phyloP scores from a whole-genome alignment of 2,113 vertebrate genomes.

The Talpa occidentalis region DNA sequence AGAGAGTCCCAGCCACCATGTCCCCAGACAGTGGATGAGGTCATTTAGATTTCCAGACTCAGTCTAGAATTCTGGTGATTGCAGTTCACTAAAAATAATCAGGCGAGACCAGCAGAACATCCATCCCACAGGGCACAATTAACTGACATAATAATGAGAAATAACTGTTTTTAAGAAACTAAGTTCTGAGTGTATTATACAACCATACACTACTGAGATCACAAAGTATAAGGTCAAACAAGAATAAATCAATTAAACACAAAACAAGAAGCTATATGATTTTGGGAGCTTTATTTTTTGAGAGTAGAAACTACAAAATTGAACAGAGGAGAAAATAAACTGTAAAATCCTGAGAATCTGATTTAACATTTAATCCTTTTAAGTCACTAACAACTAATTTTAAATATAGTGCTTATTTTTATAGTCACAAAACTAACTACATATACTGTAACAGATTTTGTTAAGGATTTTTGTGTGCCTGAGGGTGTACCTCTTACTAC shows the following conservation, averaged over 20 bases:
- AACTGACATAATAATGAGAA: not conserved
- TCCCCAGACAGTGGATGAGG: not conserved
- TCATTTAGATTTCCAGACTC: not conserved
- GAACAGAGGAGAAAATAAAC: slow-evolving; percentile 51
- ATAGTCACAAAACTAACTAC: slow-evolving; percentile 45
- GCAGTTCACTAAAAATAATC: not conserved
- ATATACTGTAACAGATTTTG: slow-evolving; percentile 5
- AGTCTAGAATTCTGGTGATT: not conserved
- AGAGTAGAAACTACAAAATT: slow-evolving; percentile 76
- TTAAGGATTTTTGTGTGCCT: not conserved
- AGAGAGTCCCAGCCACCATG: not conserved
- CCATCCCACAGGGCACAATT: not conserved
- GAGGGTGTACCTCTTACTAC: not conserved
- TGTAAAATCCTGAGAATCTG: slow-evolving; percentile 78
- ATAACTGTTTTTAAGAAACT: not conserved
- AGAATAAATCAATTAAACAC: slow-evolving; percentile 19
- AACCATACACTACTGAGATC: not conserved
- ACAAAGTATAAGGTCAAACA: not conserved
- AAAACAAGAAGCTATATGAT: slow-evolving; percentile 8
- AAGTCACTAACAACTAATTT: slow-evolving; percentile 34
- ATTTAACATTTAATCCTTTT: slow-evolving; percentile 55
- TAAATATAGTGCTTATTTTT: slow-evolving; percentile 56
- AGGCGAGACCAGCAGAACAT: not conserved
- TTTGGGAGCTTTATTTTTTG: slow-evolving; percentile 81
- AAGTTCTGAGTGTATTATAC: not conserved